Evolutionary conservation across 2,888 invertebrate genomes (phyloP).

Genomic region (Syrista parreyssii): DNA sequence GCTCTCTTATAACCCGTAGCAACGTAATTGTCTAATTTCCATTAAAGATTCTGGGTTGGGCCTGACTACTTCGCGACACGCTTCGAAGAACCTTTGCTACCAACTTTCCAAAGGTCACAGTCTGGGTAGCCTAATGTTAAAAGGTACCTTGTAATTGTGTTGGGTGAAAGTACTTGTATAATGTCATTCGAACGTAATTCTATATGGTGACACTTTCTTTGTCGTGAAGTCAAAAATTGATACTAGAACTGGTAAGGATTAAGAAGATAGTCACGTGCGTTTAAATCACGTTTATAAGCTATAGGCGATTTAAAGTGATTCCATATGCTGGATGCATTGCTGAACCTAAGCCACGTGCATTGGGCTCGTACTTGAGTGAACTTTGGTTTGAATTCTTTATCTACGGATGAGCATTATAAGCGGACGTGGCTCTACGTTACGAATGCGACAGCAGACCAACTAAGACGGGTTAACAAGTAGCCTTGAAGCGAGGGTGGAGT

Average conservation of each 20-base stretch:
- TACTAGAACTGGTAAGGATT: not conserved
- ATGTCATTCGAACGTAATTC: not conserved
- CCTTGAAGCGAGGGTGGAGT: not conserved
- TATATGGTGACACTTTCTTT: not conserved
- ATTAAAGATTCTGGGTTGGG: slow-evolving; percentile 37
- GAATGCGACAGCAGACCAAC: not conserved
- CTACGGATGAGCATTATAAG: not conserved
- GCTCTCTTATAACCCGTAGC: slow-evolving; percentile 39
- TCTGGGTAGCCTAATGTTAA: not conserved
- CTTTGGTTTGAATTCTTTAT: not conserved
- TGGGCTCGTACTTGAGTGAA: not conserved
- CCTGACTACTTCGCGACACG: slow-evolving; percentile 22
- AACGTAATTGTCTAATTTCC: slow-evolving; percentile 42
- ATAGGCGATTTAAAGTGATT: not conserved
- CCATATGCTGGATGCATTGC: not conserved
- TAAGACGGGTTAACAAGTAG: not conserved
- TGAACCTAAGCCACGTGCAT: not conserved
- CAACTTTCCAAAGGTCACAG: not conserved
- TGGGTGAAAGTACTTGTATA: not conserved
- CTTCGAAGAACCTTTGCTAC: not conserved
- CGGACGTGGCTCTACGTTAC: not conserved
- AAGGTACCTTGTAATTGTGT: not conserved
- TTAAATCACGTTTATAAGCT: not conserved
- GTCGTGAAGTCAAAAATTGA: not conserved
- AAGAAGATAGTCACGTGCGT: not conserved